Evolutionary conservation across 1,140 invertebrate genomes (phyloP).

Genomic region (Drosophila baimaii): DNA sequence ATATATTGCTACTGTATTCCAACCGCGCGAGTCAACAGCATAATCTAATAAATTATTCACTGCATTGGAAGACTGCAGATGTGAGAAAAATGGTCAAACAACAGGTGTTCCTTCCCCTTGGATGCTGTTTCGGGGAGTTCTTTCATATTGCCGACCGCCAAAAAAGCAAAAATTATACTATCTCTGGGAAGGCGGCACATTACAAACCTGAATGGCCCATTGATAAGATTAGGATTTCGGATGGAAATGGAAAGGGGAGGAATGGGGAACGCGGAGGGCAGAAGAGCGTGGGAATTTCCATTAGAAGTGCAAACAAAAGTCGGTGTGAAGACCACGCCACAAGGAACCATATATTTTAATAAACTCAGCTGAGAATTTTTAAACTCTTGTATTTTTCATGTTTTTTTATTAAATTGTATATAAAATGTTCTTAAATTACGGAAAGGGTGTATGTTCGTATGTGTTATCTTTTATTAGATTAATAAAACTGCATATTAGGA

Average conservation of each 20-base stretch:
- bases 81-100: conserved; percentile 11
- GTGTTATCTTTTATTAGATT: too few relatives aligned
- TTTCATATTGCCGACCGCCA: conserved; percentile 51
- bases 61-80: conserved; percentile 1
- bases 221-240: conserved; percentile 64
- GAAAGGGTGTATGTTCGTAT: too few relatives aligned
- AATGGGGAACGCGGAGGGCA: background rate
- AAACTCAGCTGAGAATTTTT: background rate
- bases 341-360: background rate
- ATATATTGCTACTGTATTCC: conserved; percentile 6
- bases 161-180: conserved; percentile 22
- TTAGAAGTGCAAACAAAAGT: background rate
- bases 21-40: background rate
- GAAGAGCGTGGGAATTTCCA: conserved; percentile 48
- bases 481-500: too few relatives aligned
- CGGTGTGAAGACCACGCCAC: background rate
- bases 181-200: conserved; percentile 16
- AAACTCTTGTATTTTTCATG: background rate
- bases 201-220: conserved; percentile 9
- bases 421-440: too few relatives aligned
- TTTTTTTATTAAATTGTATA: background rate
- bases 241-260: conserved; percentile 8
- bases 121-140: conserved; percentile 18
- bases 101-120: conserved; percentile 17
- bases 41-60: conserved; percentile 30